A percentile compares a stretch with the other conserved stretches of the same genome.
Conservation (phyloP, 2,888 invertebrate genomes). For the Embidobia sp. region DNA sequence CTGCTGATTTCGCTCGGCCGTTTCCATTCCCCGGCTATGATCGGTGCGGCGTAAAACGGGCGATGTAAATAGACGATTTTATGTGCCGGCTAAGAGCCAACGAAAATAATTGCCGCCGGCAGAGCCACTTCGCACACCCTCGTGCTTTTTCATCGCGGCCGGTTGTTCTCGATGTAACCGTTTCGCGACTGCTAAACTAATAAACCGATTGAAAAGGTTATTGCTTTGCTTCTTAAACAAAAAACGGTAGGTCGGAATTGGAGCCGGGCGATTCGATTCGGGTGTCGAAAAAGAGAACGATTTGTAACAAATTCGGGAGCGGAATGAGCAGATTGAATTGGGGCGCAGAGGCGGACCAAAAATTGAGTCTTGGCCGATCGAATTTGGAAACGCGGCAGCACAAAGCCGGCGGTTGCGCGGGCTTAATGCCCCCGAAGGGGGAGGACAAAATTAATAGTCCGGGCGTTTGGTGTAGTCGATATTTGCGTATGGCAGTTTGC, state of each 20-base stretch:
- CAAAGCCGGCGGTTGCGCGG: constrained; percentile 22
- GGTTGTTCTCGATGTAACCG: too few relatives aligned
- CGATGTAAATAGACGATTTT: constrained; percentile 79
- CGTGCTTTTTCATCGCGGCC: background rate
- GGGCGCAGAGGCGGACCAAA: background rate
- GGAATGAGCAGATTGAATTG: background rate
- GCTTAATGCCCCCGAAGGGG: constrained; percentile 14
- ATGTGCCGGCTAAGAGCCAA: constrained; percentile 66
- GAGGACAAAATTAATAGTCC: constrained; percentile 31
- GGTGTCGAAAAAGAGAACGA: background rate
- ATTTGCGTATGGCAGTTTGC: constrained; percentile 64
- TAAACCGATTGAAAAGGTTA: too few relatives aligned
- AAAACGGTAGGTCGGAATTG: too few relatives aligned
- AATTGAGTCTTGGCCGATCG: constrained; percentile 3
- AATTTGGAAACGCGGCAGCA: constrained; percentile 9
- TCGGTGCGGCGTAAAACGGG: constrained; percentile 75
- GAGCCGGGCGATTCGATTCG: too few relatives aligned
- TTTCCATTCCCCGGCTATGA: constrained; percentile 70
- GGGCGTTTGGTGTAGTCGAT: constrained; percentile 27
- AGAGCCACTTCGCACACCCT: constrained; percentile 12
- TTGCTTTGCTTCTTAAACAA: too few relatives aligned
- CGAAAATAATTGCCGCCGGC: constrained; percentile 47
- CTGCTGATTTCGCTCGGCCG: constrained; percentile 46
- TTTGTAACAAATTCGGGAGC: background rate
- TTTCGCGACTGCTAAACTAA: too few relatives aligned